Conservation (phyloP, 2,113 vertebrate species). For the Cryptotis parvus region DNA sequence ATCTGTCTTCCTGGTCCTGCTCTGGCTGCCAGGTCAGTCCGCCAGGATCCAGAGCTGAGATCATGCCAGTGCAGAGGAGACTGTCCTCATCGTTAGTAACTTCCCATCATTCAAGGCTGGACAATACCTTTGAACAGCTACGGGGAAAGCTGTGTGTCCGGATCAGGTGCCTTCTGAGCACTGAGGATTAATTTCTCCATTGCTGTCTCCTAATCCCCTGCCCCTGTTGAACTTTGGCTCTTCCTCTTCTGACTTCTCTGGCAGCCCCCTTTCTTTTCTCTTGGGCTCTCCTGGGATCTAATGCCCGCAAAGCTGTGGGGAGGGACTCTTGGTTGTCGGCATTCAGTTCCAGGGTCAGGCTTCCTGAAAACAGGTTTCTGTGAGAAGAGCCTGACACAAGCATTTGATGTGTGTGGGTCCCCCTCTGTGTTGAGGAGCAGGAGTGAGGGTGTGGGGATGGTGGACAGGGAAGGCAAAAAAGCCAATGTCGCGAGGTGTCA, state of each 20-base stretch:
- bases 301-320: too few species aligned
- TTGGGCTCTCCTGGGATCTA: too few species aligned
- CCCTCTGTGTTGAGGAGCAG: background rate
- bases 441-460: background rate
- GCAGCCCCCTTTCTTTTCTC: background rate
- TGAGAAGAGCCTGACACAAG: background rate
- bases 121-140: background rate
- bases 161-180: background rate
- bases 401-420: background rate
- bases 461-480: background rate
- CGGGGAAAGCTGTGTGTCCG: too few species aligned
- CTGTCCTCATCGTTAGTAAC: background rate
- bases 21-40: background rate
- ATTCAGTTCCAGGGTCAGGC: background rate
- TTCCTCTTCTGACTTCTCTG: background rate
- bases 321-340: background rate
- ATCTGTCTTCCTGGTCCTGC: background rate
- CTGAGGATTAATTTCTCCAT: too few species aligned
- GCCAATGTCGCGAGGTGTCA: background rate
- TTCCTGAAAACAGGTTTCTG: background rate
- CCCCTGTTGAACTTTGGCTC: background rate
- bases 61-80: background rate
- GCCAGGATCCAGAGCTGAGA: background rate
- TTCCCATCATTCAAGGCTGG: background rate
- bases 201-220: background rate